These are phyloP conservation scores for Ericerus pela DNA, from an alignment of 1,140 invertebrate genomes.

Conservation along the genomic window DNA sequence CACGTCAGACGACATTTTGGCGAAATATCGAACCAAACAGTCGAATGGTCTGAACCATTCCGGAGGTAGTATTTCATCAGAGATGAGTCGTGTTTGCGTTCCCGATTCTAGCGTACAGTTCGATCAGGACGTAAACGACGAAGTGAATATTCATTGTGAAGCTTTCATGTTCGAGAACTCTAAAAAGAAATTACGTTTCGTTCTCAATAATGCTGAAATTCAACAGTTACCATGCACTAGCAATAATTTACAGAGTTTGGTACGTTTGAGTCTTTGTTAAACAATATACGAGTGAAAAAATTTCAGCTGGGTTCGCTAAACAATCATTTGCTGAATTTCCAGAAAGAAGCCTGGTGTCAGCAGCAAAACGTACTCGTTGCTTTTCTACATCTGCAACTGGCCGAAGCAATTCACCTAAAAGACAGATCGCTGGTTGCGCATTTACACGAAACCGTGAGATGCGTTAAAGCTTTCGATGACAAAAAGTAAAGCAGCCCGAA, in stretches of 20 bases:
- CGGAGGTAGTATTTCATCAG: constrained; percentile 14
- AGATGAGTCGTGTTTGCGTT: background rate
- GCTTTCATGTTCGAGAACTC: constrained; percentile 64
- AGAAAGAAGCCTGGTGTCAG: constrained; percentile 35
- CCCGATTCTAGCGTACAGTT: background rate
- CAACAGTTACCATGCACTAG: constrained; percentile 28
- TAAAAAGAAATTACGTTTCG: constrained; percentile 80
- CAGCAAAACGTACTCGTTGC: constrained; percentile 50
- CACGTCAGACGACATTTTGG: constrained; percentile 81
- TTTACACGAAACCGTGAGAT: constrained; percentile 72
- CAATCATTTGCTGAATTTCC: constrained; percentile 18
- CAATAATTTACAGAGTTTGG: constrained; percentile 1
- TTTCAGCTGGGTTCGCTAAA: background rate
- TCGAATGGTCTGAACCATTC: background rate
- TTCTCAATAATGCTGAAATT: constrained; percentile 69
- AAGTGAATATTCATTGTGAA: constrained; percentile 18
- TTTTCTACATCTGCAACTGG: constrained; percentile 63
- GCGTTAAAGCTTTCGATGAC: constrained; percentile 27
- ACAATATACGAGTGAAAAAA: background rate
- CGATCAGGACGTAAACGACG: constrained; percentile 41
- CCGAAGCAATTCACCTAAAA: constrained; percentile 74
- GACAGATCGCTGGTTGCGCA: constrained; percentile 68
- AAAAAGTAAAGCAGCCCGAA: constrained; percentile 2
- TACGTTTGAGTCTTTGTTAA: background rate
- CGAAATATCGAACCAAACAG: constrained; percentile 76